Evolutionary conservation across 2,888 invertebrate genomes (phyloP).

Genomic region (Polymixis lichenea): DNA sequence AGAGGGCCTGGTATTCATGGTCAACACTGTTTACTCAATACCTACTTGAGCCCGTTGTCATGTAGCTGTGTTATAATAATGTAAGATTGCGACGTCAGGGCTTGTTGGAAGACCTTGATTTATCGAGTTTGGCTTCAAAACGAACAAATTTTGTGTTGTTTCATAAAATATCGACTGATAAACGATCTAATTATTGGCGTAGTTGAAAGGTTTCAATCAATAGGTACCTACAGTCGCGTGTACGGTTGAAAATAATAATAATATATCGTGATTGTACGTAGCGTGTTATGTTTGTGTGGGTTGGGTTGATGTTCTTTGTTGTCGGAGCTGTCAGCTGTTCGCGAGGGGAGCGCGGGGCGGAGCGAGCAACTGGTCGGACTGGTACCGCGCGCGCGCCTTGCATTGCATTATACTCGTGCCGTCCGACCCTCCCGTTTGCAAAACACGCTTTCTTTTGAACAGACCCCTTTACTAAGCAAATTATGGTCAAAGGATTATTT

Average conservation of each 20-base stretch:
- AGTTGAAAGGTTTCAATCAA: constrained; percentile 52
- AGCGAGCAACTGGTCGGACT: constrained; percentile 76
- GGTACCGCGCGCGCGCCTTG: constrained; percentile 72
- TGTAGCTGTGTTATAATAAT: constrained; percentile 43
- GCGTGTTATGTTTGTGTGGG: constrained; percentile 70
- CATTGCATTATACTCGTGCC: constrained; percentile 59
- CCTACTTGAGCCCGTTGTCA: constrained; percentile 56
- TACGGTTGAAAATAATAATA: constrained; percentile 62
- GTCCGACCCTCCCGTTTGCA: constrained; percentile 38
- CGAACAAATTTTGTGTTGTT: constrained; percentile 21
- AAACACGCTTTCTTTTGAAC: constrained; percentile 42
- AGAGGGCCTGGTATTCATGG: constrained; percentile 74
- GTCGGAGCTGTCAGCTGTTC: constrained; percentile 86
- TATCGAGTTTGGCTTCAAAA: constrained; percentile 30
- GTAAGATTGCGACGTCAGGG: constrained; percentile 49
- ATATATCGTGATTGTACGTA: constrained; percentile 66
- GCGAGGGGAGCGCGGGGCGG: constrained; percentile 68
- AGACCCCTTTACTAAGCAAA: constrained; percentile 29
- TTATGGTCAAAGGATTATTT: constrained; percentile 26
- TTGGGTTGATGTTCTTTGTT: constrained; percentile 84
- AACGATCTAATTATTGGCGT: constrained; percentile 12
- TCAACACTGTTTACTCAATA: constrained; percentile 78
- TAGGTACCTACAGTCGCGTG: constrained; percentile 51
- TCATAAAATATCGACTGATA: constrained; percentile 34
- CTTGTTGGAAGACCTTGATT: constrained; percentile 21